Conservation (phyloP, 2,113 vertebrate genomes). For the Diadophis punctatus region DNA sequence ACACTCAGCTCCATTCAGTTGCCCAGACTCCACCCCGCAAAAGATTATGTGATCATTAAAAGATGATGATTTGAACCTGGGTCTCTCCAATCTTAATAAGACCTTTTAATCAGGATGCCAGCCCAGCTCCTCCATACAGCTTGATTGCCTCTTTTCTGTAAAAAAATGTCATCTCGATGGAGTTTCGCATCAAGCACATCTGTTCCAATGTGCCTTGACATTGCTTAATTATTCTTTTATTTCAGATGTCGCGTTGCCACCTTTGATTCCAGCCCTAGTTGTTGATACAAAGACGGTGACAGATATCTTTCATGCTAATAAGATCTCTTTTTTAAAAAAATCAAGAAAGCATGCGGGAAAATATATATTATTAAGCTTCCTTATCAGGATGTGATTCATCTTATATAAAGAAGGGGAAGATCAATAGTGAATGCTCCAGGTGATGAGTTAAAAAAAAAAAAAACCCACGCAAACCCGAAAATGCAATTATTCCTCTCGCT, state of each 20-base stretch:
- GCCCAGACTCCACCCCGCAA: too few species aligned
- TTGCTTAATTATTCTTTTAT: slow-evolving; percentile 61
- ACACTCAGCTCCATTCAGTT: too few species aligned
- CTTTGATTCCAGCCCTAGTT: slow-evolving; percentile 49
- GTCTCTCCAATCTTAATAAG: background rate
- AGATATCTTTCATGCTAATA: slow-evolving; percentile 52
- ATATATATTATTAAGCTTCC: slow-evolving; percentile 54
- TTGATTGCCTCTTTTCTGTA: slow-evolving; percentile 29
- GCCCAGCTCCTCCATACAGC: background rate
- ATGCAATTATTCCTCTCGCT: background rate
- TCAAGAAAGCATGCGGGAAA: slow-evolving; percentile 46
- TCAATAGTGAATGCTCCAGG: background rate
- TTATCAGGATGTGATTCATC: slow-evolving; percentile 51
- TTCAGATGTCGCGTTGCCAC: slow-evolving; percentile 53
- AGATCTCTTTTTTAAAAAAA: slow-evolving; percentile 30
- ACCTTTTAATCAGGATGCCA: background rate
- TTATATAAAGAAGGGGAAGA: slow-evolving; percentile 22
- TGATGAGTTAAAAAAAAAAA: background rate
- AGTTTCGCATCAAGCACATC: slow-evolving; percentile 45
- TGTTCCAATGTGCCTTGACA: slow-evolving; percentile 53
- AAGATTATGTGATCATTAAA: too few species aligned
- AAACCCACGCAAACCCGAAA: background rate
- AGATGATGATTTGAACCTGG: too few species aligned
- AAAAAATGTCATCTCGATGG: slow-evolving; percentile 37
- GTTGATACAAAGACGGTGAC: slow-evolving; percentile 33